Percentiles rank a stretch among this genome's conserved stretches.
phyloP scores from a whole-genome alignment of 23 tunicate species.

The Styela clava region DNA sequence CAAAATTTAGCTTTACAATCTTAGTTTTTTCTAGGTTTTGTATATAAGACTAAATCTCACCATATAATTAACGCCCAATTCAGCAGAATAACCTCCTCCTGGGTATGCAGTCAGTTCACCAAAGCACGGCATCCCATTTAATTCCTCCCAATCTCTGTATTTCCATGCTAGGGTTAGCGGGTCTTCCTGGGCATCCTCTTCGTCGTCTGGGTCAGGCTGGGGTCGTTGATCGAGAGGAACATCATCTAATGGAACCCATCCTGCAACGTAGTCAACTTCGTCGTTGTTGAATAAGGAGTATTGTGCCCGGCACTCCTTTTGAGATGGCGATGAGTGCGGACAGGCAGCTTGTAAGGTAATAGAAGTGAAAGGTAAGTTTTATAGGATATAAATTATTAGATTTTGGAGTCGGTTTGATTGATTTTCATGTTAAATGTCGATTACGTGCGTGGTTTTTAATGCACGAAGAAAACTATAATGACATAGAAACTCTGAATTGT shows the following conservation, averaged over 20 bases:
- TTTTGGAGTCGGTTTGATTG: too few relatives aligned
- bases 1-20: too few relatives aligned
- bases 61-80: conserved; percentile 88
- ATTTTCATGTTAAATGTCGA: too few relatives aligned
- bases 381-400: too few relatives aligned
- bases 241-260: conserved; percentile 37
- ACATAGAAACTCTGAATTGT: too few relatives aligned
- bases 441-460: too few relatives aligned
- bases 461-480: too few relatives aligned
- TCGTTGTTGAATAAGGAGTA: conserved; percentile 49
- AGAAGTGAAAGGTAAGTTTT: neutral
- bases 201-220: conserved; percentile 24
- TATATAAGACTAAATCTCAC: too few relatives aligned
- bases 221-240: neutral
- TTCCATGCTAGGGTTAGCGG: conserved; percentile 68
- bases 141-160: conserved; percentile 68
- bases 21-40: too few relatives aligned
- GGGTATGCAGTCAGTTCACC: conserved; percentile 77
- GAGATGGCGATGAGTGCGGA: conserved; percentile 36
- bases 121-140: conserved; percentile 80
- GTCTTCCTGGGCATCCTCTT: conserved; percentile 48
- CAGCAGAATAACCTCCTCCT: conserved; percentile 97
- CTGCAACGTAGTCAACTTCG: conserved; percentile 44
- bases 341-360: conserved; percentile 83
- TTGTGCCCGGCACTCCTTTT: conserved; percentile 32